Evolutionary conservation across 2,113 vertebrate species (phyloP), one percentile per base, ranked within the genome.

Genomic region (Mixornis gularis): DNA sequence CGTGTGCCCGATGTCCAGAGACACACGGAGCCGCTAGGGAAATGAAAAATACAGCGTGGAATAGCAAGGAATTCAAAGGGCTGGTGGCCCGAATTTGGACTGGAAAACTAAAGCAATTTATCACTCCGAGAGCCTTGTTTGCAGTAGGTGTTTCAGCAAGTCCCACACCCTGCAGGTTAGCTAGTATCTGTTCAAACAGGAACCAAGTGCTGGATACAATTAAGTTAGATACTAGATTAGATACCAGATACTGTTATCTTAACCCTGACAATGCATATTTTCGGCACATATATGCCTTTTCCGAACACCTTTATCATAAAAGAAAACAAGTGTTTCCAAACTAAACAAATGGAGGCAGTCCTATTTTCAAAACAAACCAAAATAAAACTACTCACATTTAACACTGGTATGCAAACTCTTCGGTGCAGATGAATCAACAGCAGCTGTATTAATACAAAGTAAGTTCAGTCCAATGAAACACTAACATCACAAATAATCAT

Each of bases 351-450:
- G 51, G 76, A 91, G 48, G 36, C 44, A 43, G 58, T 79, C 29
- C 41, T 81, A 82, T 78, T 95, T 85, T 95, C 93, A 96, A 91
- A 94, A 92, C 84, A 96, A 92, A 92, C 49, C n/a, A 43, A 93
- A 94, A 79, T 51, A 70, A 64, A 76, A 19, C 58, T 90, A 91
- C 95, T 98, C 93, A 96, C 94, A 97, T 96, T 97, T 97, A 95
- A 96, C 73, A 82, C 77, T 93, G 46, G 82, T 88, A 76, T 90
- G 95, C 87, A 94, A 89, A 94, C 85, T 96, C 87, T 92, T 95
- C 17, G 89, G 94, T 84, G 87, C 90, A 81, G 95, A 97, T 89
- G 96, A 95, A 92, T 97, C 97, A 95, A 96, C 96, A 95, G 91
- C 95, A 79, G 87, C 97, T 97, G 96, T 87, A 88, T 96, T 94